Percentiles rank a stretch among this genome's conserved stretches.
Evolutionary conservation across 2,113 vertebrate species (phyloP).

Genomic region (Microcebus griseorufus): DNA sequence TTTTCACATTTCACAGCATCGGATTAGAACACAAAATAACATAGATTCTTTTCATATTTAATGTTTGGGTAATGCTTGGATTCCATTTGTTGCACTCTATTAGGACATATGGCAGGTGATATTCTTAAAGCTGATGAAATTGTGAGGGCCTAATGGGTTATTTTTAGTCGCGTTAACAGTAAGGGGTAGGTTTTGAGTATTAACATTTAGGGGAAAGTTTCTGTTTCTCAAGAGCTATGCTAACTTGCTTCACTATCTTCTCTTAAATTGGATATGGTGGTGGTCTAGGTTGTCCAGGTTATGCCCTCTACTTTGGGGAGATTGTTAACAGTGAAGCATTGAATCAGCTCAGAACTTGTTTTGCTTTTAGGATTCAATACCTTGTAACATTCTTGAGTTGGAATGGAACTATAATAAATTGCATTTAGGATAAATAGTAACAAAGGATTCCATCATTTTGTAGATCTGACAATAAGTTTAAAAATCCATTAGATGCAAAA

Average conservation of each 20-base stretch:
- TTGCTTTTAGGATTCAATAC: background rate
- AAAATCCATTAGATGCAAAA: conserved; percentile 28
- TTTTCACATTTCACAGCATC: background rate
- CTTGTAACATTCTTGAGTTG: conserved; percentile 43
- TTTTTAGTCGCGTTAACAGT: background rate
- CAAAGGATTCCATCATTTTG: background rate
- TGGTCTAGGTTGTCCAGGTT: background rate
- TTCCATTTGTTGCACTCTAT: conserved; percentile 16
- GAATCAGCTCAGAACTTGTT: conserved; percentile 26
- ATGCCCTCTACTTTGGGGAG: background rate
- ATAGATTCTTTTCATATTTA: background rate
- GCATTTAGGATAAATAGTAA: conserved; percentile 20
- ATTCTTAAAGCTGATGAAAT: conserved; percentile 28
- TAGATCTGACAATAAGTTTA: background rate
- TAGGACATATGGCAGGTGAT: conserved; percentile 25
- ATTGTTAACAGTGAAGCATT: background rate
- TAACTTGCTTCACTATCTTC: conserved; percentile 3
- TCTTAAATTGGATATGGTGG: background rate
- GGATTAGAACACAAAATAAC: background rate
- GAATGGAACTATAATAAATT: conserved; percentile 31
- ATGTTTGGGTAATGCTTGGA: background rate
- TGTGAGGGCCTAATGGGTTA: background rate
- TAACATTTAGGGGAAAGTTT: conserved; percentile 26
- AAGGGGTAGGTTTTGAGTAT: conserved; percentile 20
- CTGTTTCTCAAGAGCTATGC: background rate